These are phyloP conservation scores for Chaetura pelagica DNA, from an alignment of 2,113 vertebrate species.

Conservation along the genomic window DNA sequence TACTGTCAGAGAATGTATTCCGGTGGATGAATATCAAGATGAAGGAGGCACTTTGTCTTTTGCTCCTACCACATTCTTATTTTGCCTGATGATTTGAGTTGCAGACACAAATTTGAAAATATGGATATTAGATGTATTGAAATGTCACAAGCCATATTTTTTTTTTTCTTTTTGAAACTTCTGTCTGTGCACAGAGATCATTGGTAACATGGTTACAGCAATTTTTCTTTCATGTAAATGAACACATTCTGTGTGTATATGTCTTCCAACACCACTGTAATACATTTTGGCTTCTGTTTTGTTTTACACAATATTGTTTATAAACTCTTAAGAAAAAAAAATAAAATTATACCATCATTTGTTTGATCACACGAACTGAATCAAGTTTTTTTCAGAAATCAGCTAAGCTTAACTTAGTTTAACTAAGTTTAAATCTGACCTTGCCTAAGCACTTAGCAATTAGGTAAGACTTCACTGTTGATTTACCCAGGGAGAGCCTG, in stretches of 20 bases:
- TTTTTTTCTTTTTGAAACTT: neutral
- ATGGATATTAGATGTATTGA: neutral
- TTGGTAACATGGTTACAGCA: neutral
- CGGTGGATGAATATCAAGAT: neutral
- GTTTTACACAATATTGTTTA: neutral
- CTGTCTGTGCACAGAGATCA: neutral
- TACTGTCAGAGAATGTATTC: neutral
- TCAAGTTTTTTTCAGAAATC: slow-evolving; percentile 20
- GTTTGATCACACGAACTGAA: neutral
- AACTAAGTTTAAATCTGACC: neutral
- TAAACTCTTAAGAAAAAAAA: neutral
- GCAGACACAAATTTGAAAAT: neutral
- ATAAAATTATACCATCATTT: neutral
- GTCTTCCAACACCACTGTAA: neutral
- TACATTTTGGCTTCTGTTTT: neutral
- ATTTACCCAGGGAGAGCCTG: neutral
- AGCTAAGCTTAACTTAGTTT: neutral
- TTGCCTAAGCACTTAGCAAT: neutral
- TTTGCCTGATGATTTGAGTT: neutral
- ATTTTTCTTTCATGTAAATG: slow-evolving; percentile 10
- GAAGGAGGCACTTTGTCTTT: neutral
- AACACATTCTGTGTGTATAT: neutral
- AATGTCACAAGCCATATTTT: neutral
- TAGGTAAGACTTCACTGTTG: neutral
- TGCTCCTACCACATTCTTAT: neutral